These are phyloP conservation scores for Oreochromis grahami DNA, from an alignment of 2,797 vertebrate species.

Conservation along the genomic window DNA sequence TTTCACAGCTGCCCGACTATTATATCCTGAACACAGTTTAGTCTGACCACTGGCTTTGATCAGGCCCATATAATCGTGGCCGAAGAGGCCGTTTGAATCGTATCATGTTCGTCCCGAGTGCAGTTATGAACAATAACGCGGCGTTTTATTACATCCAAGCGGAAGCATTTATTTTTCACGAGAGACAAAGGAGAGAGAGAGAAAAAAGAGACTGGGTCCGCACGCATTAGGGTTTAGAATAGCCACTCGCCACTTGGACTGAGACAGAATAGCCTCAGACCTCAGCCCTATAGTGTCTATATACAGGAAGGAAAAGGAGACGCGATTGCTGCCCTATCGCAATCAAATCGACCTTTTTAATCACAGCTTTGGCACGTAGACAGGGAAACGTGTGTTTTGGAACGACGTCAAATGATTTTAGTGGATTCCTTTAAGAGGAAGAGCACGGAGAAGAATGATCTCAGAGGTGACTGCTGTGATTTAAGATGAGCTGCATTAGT, in stretches of 20 bases:
- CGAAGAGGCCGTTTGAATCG: slow-evolving; percentile 68
- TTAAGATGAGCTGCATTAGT: slow-evolving; percentile 22
- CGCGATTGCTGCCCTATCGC: slow-evolving; percentile 41
- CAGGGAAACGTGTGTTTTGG: slow-evolving; percentile 23
- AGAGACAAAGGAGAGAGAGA: slow-evolving; percentile 68
- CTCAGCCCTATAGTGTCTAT: background rate
- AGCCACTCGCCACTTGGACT: slow-evolving; percentile 32
- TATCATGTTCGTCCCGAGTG: slow-evolving; percentile 75
- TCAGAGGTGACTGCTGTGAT: background rate
- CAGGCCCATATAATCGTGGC: slow-evolving; percentile 66
- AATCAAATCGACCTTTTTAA: slow-evolving; percentile 35
- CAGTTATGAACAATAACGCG: slow-evolving; percentile 76
- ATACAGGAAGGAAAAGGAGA: slow-evolving; percentile 58
- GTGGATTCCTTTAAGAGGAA: slow-evolving; percentile 18
- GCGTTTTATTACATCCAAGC: slow-evolving; percentile 77
- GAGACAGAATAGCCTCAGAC: slow-evolving; percentile 50
- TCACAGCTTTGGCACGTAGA: slow-evolving; percentile 37
- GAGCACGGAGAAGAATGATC: background rate
- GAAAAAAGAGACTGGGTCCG: slow-evolving; percentile 17
- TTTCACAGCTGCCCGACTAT: slow-evolving; percentile 73
- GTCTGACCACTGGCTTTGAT: slow-evolving; percentile 74
- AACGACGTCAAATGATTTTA: slow-evolving; percentile 22
- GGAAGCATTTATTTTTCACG: slow-evolving; percentile 80
- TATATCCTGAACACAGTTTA: slow-evolving; percentile 60
- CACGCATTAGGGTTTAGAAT: slow-evolving; percentile 37